These are phyloP conservation scores for Phalanger gymnotis DNA, from an alignment of 2,797 vertebrate species.

Conservation along the genomic window DNA sequence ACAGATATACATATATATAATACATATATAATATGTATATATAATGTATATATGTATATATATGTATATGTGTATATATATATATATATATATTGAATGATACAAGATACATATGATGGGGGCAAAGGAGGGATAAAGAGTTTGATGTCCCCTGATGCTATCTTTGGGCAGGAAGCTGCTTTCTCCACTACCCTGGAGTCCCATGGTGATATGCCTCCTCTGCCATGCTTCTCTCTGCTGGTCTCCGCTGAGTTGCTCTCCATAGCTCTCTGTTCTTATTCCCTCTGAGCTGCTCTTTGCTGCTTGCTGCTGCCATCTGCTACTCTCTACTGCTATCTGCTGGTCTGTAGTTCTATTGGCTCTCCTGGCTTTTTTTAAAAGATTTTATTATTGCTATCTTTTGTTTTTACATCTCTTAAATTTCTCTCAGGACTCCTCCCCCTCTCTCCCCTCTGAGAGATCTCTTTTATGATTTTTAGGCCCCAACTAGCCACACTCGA, in stretches of 20 bases:
- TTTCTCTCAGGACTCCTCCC: neutral
- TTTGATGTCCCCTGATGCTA: neutral
- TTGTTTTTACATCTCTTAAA: neutral
- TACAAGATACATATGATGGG: neutral
- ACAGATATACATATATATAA: too few species aligned
- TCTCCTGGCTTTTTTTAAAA: neutral
- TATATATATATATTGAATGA: neutral
- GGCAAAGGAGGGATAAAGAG: neutral
- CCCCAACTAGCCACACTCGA: neutral
- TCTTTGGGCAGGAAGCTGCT: neutral
- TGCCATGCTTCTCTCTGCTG: neutral
- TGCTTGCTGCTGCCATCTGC: neutral
- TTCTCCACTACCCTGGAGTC: neutral
- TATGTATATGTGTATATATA: neutral
- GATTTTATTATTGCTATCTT: neutral
- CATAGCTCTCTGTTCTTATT: neutral
- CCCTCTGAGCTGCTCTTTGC: neutral
- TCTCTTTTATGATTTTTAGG: neutral
- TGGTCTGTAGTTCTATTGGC: neutral
- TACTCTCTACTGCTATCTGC: conserved; percentile 4
- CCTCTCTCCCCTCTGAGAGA: neutral
- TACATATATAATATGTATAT: too few species aligned
- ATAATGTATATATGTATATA: too few species aligned
- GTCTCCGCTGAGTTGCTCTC: neutral
- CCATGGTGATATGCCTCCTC: neutral